Percentiles rank a stretch among this genome's conserved stretches.
These are phyloP conservation scores for Solea senegalensis DNA, from an alignment of 2,113 vertebrate genomes.

Conservation along the genomic window DNA sequence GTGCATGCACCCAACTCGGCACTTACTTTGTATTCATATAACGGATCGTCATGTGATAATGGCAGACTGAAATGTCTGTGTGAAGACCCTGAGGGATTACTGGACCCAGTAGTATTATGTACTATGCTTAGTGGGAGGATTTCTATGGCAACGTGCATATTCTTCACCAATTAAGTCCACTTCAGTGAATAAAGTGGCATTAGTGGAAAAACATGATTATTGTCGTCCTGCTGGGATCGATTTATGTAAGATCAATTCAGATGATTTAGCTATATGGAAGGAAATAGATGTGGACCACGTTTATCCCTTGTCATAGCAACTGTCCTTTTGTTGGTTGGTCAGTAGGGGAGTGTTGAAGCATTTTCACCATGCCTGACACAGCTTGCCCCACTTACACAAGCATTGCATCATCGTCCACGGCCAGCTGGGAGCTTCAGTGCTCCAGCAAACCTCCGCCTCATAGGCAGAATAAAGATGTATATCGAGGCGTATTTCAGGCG, in stretches of 20 bases:
- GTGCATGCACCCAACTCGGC: background rate
- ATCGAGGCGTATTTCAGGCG: slow-evolving; percentile 12
- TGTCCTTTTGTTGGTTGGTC: slow-evolving; percentile 29
- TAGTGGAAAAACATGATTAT: background rate
- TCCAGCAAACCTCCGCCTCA: slow-evolving; percentile 29
- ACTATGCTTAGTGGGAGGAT: slow-evolving; percentile 1
- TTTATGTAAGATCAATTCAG: background rate
- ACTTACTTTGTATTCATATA: slow-evolving; percentile 1
- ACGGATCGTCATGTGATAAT: slow-evolving; percentile 5
- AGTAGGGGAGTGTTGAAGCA: slow-evolving; percentile 46
- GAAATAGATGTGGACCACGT: background rate
- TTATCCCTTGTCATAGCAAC: background rate
- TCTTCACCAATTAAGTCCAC: background rate
- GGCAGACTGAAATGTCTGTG: slow-evolving; percentile 4
- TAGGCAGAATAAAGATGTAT: slow-evolving; percentile 8
- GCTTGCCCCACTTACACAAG: slow-evolving; percentile 45
- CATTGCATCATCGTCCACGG: slow-evolving; percentile 51
- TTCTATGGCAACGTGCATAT: slow-evolving; percentile 16
- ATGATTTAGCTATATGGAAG: too few species aligned
- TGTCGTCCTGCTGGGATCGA: background rate
- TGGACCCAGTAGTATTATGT: background rate
- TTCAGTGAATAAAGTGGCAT: background rate
- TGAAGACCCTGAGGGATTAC: slow-evolving; percentile 4
- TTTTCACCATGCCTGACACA: slow-evolving; percentile 40
- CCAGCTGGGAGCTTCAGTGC: slow-evolving; percentile 49